phyloP scores from a whole-genome alignment of 2,113 vertebrate species.

The Perccottus glenii region DNA sequence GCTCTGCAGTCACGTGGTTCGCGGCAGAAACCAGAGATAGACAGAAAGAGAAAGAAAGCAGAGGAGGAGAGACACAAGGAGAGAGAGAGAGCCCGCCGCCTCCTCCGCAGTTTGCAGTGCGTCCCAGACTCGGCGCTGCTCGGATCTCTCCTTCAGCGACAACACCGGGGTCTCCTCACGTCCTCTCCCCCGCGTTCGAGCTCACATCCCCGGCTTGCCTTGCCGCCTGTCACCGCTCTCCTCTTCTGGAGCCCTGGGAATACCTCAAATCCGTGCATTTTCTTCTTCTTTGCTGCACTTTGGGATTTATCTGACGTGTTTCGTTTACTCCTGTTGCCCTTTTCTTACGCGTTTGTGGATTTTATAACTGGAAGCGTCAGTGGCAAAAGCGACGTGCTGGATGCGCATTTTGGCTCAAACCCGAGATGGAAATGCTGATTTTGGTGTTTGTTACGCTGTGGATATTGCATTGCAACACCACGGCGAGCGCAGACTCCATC shows the following conservation, averaged over 20 bases:
- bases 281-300: constrained; percentile 32
- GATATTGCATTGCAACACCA: constrained; percentile 92
- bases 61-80: constrained; percentile 41
- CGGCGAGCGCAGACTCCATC: constrained; percentile 96
- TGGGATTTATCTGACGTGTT: constrained; percentile 44
- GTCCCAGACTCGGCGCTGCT: constrained; percentile 85
- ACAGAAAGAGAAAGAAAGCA: constrained; percentile 35
- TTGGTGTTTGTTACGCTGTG: constrained; percentile 89
- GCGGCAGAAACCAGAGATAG: constrained; percentile 43
- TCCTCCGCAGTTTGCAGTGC: constrained; percentile 92
- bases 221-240: neutral
- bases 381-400: constrained; percentile 66
- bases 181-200: constrained; percentile 58
- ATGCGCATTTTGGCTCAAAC: constrained; percentile 85
- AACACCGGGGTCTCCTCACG: constrained; percentile 64
- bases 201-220: constrained; percentile 27
- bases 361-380: constrained; percentile 20
- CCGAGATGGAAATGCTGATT: constrained; percentile 95
- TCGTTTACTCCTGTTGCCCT: constrained; percentile 34
- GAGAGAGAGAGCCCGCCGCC: constrained; percentile 67
- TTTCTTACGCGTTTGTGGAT: constrained; percentile 68
- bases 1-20: constrained; percentile 91
- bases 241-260: constrained; percentile 44
- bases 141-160: constrained; percentile 71
- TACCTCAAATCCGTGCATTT: constrained; percentile 2